Percentiles rank a stretch among this genome's conserved stretches.
Evolutionary conservation across 2,888 invertebrate genomes (phyloP).

Genomic region (Diadegma fenestrale): DNA sequence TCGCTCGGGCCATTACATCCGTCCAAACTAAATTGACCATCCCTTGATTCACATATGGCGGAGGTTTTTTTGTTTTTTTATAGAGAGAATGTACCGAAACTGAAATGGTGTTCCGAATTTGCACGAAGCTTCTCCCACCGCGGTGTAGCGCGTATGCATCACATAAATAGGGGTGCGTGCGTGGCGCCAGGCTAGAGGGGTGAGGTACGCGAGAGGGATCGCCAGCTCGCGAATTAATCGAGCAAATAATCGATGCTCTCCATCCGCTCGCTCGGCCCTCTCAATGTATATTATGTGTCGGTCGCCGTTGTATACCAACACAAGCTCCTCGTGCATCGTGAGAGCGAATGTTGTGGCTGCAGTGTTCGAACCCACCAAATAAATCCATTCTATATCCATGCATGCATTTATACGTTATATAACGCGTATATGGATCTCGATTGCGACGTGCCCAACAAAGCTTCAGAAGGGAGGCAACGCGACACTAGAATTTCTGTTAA

Average conservation of each 20-base stretch:
- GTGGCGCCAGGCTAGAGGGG: conserved; percentile 29
- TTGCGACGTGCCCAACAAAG: conserved; percentile 1
- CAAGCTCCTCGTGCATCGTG: conserved; percentile 10
- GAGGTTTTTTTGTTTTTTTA: too few species aligned
- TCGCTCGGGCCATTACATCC: not conserved
- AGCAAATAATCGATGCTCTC: conserved; percentile 84
- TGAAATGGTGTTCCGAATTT: conserved; percentile 24
- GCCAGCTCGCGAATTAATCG: conserved; percentile 83
- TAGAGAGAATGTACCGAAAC: not conserved
- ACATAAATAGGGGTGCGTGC: conserved; percentile 35
- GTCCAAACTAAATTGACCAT: not conserved
- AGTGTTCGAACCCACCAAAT: conserved; percentile 71
- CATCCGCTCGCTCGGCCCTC: conserved; percentile 64
- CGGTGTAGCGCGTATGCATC: not conserved
- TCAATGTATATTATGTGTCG: conserved; percentile 68
- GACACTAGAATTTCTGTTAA: not conserved
- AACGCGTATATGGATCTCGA: conserved; percentile 1
- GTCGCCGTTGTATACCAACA: conserved; percentile 75
- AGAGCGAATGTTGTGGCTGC: conserved; percentile 46
- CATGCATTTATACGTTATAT: not conserved
- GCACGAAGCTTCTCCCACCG: conserved; percentile 1
- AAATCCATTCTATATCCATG: conserved; percentile 69
- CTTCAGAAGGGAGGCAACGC: not conserved
- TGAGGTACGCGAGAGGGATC: conserved; percentile 61
- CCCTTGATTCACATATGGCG: not conserved